phyloP scores from a whole-genome alignment of 92 coral and sea anemone species.

The Palythoa caribaeorum region DNA sequence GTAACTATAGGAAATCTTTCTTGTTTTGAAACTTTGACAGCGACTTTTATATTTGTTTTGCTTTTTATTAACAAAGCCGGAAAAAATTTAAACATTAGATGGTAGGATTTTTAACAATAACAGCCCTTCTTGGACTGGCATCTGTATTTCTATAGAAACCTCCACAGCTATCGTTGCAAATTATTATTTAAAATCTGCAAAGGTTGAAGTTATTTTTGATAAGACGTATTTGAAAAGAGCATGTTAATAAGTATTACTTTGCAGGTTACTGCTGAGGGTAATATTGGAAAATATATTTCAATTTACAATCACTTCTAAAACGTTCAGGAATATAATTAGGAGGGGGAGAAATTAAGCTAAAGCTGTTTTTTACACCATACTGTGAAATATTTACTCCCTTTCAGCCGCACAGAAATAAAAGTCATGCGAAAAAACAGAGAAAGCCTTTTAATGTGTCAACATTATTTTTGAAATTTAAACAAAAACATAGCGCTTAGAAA shows the following conservation, averaged over 20 bases:
- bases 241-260: not conserved
- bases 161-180: not conserved
- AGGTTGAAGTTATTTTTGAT: not conserved
- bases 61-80: slow-evolving; percentile 8
- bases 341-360: slow-evolving; percentile 27
- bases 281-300: slow-evolving; percentile 16
- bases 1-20: slow-evolving; percentile 32
- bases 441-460: slow-evolving; percentile 20
- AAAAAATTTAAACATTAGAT: not conserved
- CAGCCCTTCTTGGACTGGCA: not conserved
- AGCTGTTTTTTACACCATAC: slow-evolving; percentile 31
- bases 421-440: slow-evolving; percentile 13
- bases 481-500: slow-evolving; percentile 23
- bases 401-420: slow-evolving; percentile 34
- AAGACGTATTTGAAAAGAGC: not conserved
- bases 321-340: slow-evolving; percentile 36
- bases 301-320: slow-evolving; percentile 48
- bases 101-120: not conserved
- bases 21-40: slow-evolving; percentile 24
- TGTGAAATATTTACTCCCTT: slow-evolving; percentile 43
- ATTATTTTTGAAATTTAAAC: slow-evolving; percentile 25
- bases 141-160: not conserved
- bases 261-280: not conserved
- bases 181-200: not conserved
- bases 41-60: slow-evolving; percentile 21